Evolutionary conservation across 2,113 vertebrate genomes (phyloP).

Genomic region (Brevimyrus niger): DNA sequence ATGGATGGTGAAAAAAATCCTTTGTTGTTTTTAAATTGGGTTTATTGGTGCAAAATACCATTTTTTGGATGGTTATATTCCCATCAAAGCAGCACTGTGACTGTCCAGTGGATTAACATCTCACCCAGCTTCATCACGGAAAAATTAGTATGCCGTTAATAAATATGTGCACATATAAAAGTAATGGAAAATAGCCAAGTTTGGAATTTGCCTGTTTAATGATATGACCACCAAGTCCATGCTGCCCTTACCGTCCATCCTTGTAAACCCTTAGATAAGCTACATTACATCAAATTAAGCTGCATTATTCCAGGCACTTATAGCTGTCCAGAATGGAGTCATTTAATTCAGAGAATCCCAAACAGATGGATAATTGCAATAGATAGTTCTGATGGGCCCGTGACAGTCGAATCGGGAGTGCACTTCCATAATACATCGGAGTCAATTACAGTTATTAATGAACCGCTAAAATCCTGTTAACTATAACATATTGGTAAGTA

Average conservation of each 20-base stretch:
- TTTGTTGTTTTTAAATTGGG: neutral
- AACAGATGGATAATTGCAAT: slow-evolving; percentile 34
- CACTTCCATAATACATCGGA: slow-evolving; percentile 38
- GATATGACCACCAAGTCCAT: slow-evolving; percentile 26
- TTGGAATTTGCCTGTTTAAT: slow-evolving; percentile 21
- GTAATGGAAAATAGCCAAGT: slow-evolving; percentile 5
- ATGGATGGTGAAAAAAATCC: neutral
- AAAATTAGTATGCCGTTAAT: neutral
- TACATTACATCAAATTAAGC: slow-evolving; percentile 40
- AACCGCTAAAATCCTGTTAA: slow-evolving; percentile 41
- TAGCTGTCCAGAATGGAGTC: slow-evolving; percentile 34
- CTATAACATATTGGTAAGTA: slow-evolving; percentile 35
- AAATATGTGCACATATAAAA: neutral
- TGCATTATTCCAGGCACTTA: slow-evolving; percentile 35
- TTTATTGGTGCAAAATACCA: neutral
- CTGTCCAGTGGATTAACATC: neutral
- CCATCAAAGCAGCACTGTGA: neutral
- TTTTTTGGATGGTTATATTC: neutral
- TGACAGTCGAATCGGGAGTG: slow-evolving; percentile 35
- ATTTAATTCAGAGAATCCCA: slow-evolving; percentile 33
- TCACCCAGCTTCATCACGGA: neutral
- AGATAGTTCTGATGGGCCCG: slow-evolving; percentile 37
- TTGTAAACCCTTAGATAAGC: slow-evolving; percentile 33
- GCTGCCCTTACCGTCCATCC: slow-evolving; percentile 30
- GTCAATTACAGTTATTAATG: slow-evolving; percentile 41